Evolutionary conservation across 2,113 vertebrate species (phyloP), one percentile per base, ranked within the genome.

Genomic region (Istiophorus platypterus): DNA sequence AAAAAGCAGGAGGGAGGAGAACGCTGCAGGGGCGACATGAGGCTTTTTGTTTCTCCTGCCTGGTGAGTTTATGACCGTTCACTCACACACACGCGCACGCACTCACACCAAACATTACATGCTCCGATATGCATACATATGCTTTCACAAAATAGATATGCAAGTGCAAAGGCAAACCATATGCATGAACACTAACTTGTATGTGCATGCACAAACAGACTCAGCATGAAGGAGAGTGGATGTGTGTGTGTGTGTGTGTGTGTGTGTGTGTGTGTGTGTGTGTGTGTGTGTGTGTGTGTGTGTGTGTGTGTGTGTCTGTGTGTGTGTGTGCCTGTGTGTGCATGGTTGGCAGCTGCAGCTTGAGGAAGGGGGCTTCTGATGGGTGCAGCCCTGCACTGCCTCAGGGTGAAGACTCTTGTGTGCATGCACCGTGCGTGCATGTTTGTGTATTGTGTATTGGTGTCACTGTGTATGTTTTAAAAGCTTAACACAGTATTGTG

Each of bases 291-390:
- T 54, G 47, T 73, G 59, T 65, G 78, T 73, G 72, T 66, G 26
- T 42, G 69, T n/a, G n/a, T n/a, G n/a, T n/a, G 49, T 6, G 31
- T 3, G 31, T 34, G 31, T 34, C 31, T 54, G 47, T 73, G 59
- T 65, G 78, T 73, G 49, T 6, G 31, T 3, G 31, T 34, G 31
- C 6, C 31, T 54, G 47, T 73, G 59, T 65, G 78, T 73, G 72
- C 70, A 31, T 42, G 69, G 66, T 41, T 63, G 72, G 39, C 81
- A 88, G 90, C 88, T 89, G 88, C 87, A 85, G 77, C 58, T 66
- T 52, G 63, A 49, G 54, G 70, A 71, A 24, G 69, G 73, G 69
- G 73, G 61, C 49, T 17, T 15, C 61, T 66, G 54, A 62, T 68
- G 41, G 61, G 57, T 61, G 45, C 61, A 64, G 75, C 45, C 73